Evolutionary conservation across 2,113 vertebrate species (phyloP).

Genomic region (Lepidothrix coronata): DNA sequence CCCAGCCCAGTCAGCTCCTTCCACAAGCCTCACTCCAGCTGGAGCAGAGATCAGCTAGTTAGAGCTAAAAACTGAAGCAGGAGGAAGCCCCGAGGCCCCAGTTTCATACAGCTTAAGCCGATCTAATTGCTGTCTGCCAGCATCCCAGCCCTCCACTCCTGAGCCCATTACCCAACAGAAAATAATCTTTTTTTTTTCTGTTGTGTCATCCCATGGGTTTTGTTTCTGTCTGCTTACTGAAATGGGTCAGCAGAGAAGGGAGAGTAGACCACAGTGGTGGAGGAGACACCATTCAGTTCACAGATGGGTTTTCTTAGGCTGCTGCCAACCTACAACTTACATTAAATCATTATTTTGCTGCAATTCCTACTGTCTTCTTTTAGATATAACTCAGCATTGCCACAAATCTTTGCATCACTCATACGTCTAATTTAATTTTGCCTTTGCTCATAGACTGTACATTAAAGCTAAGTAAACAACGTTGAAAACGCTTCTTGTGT

Average conservation of each 20-base stretch:
- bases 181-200: neutral
- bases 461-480: neutral
- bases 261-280: neutral
- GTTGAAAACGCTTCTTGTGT: neutral
- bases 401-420: neutral
- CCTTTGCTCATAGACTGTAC: neutral
- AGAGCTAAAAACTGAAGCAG: neutral
- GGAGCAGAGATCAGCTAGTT: rapidly evolving
- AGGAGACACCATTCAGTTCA: neutral
- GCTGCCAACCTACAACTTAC: neutral
- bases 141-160: neutral
- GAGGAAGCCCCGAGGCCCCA: neutral
- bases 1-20: neutral
- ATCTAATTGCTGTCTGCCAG: neutral
- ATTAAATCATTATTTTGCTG: neutral
- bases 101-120: rapidly evolving
- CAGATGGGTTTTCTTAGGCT: neutral
- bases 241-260: neutral
- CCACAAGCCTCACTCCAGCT: rapidly evolving
- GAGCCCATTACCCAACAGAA: neutral
- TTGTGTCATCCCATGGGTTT: neutral
- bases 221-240: neutral
- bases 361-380: neutral
- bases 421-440: neutral
- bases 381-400: neutral